Evolutionary conservation across 2,797 vertebrate species (phyloP), one percentile per base, ranked within the genome.

Genomic region (Protosalanx chinensis): DNA sequence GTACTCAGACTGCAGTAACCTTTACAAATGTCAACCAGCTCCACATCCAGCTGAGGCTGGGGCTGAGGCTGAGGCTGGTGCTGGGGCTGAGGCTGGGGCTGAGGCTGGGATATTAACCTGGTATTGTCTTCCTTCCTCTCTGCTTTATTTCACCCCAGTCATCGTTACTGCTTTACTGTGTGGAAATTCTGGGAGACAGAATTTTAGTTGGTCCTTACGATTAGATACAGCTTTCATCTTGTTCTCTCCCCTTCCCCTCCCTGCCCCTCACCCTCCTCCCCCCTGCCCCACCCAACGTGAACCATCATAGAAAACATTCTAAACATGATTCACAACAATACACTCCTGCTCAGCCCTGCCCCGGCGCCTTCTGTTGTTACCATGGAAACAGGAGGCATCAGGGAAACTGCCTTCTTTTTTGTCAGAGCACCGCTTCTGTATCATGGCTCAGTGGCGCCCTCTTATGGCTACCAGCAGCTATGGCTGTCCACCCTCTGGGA

Each of bases 381-480:
- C 27, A 67, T 67, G 65, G 65, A 51, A 67, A 67, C 65, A 53
- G 46, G 29, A 53, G 65, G 65, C 65, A 32, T 67, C 65, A n/a
- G 46, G 41, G 23, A 67, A 67, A 53, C 6, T 16, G 37, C 20
- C 62, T 37, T n/a, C 16, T 60, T n/a, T n/a, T 5, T 1, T 51
- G 49, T 51, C 18, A 3, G 5, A 3, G n/a, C 8, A 2, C 37
- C n/a, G n/a, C 67, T 16, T 6, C 63, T 27, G 20, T 6, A 58
- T 58, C 6, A 10, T 37, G 56, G 51, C 18, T 1, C 3, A 33
- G 33, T 65, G 72, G 61, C 63, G 30, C 72, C 72, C 69, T 60
- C 63, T 75, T 70, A 69, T 74, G 72, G 35, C 10, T 16, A 3
- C 27, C 18, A 46, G 7, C 1, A 46, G 41, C 12, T 18, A 3